These are phyloP conservation scores for Priocnemis perturbator DNA, from an alignment of 2,888 invertebrate species.

Conservation along the genomic window DNA sequence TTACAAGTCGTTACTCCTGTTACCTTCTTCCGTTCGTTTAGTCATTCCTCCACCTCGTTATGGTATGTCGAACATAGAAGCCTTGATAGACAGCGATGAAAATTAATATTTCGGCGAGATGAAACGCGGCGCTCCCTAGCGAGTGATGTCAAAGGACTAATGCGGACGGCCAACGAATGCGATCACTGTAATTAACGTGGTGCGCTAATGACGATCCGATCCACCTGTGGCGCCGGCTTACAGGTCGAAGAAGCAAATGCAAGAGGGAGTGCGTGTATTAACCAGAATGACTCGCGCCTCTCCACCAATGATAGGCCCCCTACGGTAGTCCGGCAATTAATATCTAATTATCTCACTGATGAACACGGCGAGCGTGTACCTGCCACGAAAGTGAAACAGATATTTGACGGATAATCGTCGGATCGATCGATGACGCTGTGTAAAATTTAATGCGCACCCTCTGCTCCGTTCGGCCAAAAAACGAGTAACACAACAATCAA, in stretches of 20 bases:
- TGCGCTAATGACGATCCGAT: slow-evolving; percentile 60
- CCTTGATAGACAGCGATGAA: slow-evolving; percentile 23
- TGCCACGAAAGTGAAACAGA: slow-evolving; percentile 58
- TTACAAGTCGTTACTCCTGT: slow-evolving; percentile 45
- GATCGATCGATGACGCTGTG: slow-evolving; percentile 20
- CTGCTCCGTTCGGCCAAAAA: not conserved
- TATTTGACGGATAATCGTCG: slow-evolving; percentile 39
- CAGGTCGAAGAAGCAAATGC: slow-evolving; percentile 28
- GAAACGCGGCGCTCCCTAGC: slow-evolving; percentile 57
- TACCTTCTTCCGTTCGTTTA: slow-evolving; percentile 31
- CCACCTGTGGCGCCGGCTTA: slow-evolving; percentile 51
- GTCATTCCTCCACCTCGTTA: not conserved
- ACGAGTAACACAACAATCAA: too few species aligned
- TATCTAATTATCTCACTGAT: slow-evolving; percentile 69
- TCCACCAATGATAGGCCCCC: slow-evolving; percentile 56
- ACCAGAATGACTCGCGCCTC: slow-evolving; percentile 66
- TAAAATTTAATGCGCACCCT: slow-evolving; percentile 20
- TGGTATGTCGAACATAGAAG: too few species aligned
- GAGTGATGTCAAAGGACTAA: slow-evolving; percentile 61
- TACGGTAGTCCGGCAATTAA: slow-evolving; percentile 68
- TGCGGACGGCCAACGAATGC: slow-evolving; percentile 50
- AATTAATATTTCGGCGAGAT: slow-evolving; percentile 70
- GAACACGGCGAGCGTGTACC: slow-evolving; percentile 50
- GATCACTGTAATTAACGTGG: slow-evolving; percentile 68
- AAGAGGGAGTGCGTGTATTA: slow-evolving; percentile 55